Conservation (phyloP, 35 echinoderm and acorn worm species). For the Apostichopus japonicus region DNA sequence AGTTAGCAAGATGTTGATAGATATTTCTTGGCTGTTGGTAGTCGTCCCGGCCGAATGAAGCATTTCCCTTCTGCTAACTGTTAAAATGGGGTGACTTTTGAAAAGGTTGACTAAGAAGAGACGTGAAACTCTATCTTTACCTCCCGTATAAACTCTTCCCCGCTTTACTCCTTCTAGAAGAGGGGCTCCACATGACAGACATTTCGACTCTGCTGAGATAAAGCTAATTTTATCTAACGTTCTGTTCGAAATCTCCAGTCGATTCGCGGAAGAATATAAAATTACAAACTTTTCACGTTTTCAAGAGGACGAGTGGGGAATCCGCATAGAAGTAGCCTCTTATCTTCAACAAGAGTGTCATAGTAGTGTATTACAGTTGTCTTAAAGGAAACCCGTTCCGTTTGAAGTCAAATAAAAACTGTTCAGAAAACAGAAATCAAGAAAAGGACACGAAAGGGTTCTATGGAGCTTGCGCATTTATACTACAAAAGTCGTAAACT, state of each 20-base stretch:
- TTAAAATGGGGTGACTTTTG: constrained; percentile 7
- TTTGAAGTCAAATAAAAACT: too few species aligned
- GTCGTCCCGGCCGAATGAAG: too few species aligned
- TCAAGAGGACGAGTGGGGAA: constrained; percentile 20
- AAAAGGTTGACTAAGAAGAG: background rate
- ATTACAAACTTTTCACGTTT: constrained; percentile 5
- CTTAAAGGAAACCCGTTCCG: background rate
- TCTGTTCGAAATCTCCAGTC: constrained; percentile 1
- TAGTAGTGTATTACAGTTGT: constrained; percentile 2
- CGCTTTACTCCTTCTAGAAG: background rate
- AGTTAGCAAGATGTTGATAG: too few species aligned
- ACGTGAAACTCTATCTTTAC: background rate
- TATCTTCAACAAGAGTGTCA: background rate
- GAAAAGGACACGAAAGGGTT: too few species aligned
- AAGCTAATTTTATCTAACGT: background rate
- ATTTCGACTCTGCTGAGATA: background rate
- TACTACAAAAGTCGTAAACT: too few species aligned
- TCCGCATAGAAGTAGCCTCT: background rate
- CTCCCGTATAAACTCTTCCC: background rate
- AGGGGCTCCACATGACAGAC: background rate
- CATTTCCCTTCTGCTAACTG: too few species aligned
- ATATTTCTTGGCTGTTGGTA: too few species aligned
- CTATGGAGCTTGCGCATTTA: too few species aligned
- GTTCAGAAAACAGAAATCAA: too few species aligned
- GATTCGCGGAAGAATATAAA: constrained; percentile 1